Conservation (phyloP, 2,888 invertebrate genomes). For the Cephus pulcher region DNA sequence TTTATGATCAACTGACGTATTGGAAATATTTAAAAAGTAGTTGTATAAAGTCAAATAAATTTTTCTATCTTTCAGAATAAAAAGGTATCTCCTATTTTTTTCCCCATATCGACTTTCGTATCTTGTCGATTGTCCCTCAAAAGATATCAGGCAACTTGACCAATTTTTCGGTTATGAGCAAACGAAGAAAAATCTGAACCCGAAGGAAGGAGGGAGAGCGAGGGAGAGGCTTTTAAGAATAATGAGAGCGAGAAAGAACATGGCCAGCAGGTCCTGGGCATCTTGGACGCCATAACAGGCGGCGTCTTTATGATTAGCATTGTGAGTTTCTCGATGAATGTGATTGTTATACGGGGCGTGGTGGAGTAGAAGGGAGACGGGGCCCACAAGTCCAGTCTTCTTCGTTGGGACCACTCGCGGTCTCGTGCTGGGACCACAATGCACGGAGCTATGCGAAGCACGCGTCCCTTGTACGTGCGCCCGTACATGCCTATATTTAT, state of each 20-base stretch:
- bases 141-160: not conserved
- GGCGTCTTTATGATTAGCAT: slow-evolving; percentile 67
- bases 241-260: slow-evolving; percentile 16
- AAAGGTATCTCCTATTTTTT: not conserved
- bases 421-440: slow-evolving; percentile 60
- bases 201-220: slow-evolving; percentile 5
- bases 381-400: slow-evolving; percentile 20
- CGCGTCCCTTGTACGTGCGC: slow-evolving; percentile 59
- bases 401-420: slow-evolving; percentile 24
- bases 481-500: slow-evolving; percentile 63
- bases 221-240: slow-evolving; percentile 16
- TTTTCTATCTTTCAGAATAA: not conserved
- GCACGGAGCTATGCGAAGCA: slow-evolving; percentile 64
- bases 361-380: slow-evolving; percentile 26
- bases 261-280: not conserved
- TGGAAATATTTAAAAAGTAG: not conserved
- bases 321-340: slow-evolving; percentile 63
- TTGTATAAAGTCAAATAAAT: not conserved
- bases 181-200: not conserved
- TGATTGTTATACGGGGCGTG: slow-evolving; percentile 62
- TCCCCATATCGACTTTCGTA: not conserved
- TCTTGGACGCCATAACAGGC: slow-evolving; percentile 56
- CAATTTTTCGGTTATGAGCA: not conserved
- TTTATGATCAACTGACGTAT: too few relatives aligned
- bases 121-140: not conserved